Base-by-base conservation (phyloP, 2,113 vertebrate genomes). In the Loxodonta africana region DNA sequence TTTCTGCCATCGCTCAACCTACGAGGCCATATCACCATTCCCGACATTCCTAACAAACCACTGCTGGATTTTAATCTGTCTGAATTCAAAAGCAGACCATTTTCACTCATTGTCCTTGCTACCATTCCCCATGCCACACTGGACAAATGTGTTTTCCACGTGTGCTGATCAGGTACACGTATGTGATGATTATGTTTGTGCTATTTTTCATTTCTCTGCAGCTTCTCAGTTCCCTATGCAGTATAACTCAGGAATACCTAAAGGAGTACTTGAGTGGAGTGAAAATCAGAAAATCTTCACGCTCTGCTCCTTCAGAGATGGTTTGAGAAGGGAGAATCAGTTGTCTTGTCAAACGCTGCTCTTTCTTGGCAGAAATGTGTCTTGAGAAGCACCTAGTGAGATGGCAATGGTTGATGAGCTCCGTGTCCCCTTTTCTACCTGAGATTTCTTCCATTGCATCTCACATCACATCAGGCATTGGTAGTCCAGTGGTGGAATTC, bases 31-130 rank as follows among this genome's bases (percentile, higher is more conserved):
- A 10, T 53, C 26, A 57, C 10, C 10, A 21, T 44, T 91, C 73
- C 87, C 41, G 83, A 51, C 28, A 84, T 81, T 84, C 37, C 62
- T 83, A 57, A 26, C 15, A 48, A 83, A 74, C 74, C 57, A 44
- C 3, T 0, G 63, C n/a, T 77, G 9, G n/a, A 67, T 92, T 90
- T 96, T 44, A 63, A 65, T 81, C 53, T n/a, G 44, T 91, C 91
- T 95, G 71, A 84, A 89, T 69, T 73, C 69, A 63, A 95, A 83
- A 90, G 37, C n/a, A 95, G 84, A 62, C 0, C 26, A 53, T 69
- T 82, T 37, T 28, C 23, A 41, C 23, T 81, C 67, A 76, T 6
- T 9, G 18, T 73, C n/a, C 82, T 94, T 73, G 14, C 3, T 62
- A 21, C 28, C 33, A 26, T 30, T 65, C n/a, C 46, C 15, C 6